Percentiles rank a stretch among this genome's conserved stretches.
These are phyloP conservation scores for Climacteris rufus DNA, from an alignment of 2,113 vertebrate species.

Conservation along the genomic window DNA sequence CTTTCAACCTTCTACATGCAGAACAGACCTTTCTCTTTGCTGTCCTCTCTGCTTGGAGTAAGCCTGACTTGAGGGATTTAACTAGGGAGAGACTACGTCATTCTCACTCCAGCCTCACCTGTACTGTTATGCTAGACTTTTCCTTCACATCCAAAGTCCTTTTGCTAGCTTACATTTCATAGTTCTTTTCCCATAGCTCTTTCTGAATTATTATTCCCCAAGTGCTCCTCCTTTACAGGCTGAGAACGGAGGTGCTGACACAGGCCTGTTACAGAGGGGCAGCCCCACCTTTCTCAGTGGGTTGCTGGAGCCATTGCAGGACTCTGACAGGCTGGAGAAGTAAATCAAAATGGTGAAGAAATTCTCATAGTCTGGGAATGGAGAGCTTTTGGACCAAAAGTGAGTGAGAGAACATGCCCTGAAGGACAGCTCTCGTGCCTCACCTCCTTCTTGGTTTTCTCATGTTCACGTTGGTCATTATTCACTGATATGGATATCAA, in stretches of 20 bases:
- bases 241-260: conserved; percentile 52
- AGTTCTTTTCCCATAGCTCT: conserved; percentile 42
- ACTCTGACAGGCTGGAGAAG: conserved; percentile 12
- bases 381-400: conserved; percentile 5
- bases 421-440: conserved; percentile 29
- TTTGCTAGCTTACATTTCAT: conserved; percentile 33
- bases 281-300: neutral
- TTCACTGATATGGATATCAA: neutral
- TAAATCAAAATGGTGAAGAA: conserved; percentile 48
- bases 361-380: conserved; percentile 41
- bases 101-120: conserved; percentile 48
- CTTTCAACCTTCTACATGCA: neutral
- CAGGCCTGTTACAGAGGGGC: conserved; percentile 34
- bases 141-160: neutral
- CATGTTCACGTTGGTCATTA: neutral
- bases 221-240: conserved; percentile 37
- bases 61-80: neutral
- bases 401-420: conserved; percentile 17
- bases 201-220: conserved; percentile 46
- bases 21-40: neutral
- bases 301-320: neutral
- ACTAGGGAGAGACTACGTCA: neutral
- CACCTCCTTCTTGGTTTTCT: neutral
- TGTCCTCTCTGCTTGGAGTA: neutral
- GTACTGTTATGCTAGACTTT: neutral